These are phyloP conservation scores for Bucorvus abyssinicus DNA, from an alignment of 2,797 vertebrate genomes.

Conservation along the genomic window DNA sequence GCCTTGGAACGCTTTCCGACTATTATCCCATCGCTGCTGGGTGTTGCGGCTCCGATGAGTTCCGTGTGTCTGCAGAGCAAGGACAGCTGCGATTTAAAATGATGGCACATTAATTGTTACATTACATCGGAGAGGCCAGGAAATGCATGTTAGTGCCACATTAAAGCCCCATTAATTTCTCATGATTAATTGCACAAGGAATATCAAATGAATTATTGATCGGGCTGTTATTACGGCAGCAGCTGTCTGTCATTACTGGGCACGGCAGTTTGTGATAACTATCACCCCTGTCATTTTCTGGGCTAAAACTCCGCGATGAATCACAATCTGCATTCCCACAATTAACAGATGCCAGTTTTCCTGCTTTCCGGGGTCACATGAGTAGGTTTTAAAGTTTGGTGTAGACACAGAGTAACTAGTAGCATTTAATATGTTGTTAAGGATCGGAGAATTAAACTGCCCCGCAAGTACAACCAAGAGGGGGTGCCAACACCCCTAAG, in stretches of 20 bases:
- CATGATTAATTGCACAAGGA: conserved; percentile 19
- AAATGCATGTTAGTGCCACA: conserved; percentile 38
- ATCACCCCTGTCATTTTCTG: neutral
- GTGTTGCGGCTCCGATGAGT: neutral
- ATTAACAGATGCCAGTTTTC: neutral
- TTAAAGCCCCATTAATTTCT: conserved; percentile 44
- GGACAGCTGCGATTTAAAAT: conserved; percentile 20
- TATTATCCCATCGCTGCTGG: neutral
- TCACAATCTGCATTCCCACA: neutral
- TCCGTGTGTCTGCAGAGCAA: neutral
- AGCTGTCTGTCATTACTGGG: conserved; percentile 44
- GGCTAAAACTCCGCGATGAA: neutral
- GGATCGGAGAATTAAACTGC: neutral
- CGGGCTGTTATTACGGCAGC: conserved; percentile 22
- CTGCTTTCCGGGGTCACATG: neutral
- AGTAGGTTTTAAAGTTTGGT: neutral
- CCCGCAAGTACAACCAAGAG: neutral
- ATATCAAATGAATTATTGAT: conserved; percentile 48
- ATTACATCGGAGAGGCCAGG: neutral
- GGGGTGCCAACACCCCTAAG: neutral
- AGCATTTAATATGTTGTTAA: neutral
- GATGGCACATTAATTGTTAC: neutral
- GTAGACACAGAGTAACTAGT: neutral
- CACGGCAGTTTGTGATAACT: neutral
- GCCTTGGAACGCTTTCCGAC: neutral